phyloP scores from a whole-genome alignment of 2,113 vertebrate genomes.

The Alouatta palliata region DNA sequence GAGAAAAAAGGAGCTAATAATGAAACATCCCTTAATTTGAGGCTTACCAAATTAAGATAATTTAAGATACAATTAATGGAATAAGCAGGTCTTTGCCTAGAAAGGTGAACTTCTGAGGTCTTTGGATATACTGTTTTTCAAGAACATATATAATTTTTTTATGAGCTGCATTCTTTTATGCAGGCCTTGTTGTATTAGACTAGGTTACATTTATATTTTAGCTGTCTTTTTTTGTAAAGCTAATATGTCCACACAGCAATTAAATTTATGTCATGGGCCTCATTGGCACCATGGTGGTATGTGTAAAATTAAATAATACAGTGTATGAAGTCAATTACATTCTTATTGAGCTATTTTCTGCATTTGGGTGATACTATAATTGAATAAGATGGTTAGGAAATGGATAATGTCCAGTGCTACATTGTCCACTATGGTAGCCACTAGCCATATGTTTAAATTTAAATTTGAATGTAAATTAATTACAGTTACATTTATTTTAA shows the following conservation, averaged over 20 bases:
- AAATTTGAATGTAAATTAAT: constrained; percentile 64
- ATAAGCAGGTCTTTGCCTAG: too few species aligned
- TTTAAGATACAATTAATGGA: too few species aligned
- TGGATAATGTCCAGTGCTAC: not conserved
- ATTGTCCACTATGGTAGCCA: constrained; percentile 42
- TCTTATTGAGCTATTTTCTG: constrained; percentile 59
- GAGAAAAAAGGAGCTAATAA: too few species aligned
- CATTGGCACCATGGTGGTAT: constrained; percentile 10
- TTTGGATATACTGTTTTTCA: too few species aligned
- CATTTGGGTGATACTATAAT: constrained; percentile 50
- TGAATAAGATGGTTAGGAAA: constrained; percentile 62
- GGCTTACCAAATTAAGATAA: too few species aligned
- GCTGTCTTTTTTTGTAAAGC: constrained; percentile 44
- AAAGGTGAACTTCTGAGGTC: too few species aligned
- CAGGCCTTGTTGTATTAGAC: not conserved
- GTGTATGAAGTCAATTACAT: constrained; percentile 62
- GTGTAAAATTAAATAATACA: constrained; percentile 54
- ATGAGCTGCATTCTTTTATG: not conserved
- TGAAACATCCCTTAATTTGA: too few species aligned
- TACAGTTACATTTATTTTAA: constrained; percentile 50
- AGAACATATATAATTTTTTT: too few species aligned
- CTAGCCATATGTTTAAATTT: constrained; percentile 58
- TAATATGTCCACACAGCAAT: not conserved
- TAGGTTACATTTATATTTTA: constrained; percentile 22
- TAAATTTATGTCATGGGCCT: not conserved